Evolutionary conservation across 2,888 invertebrate species (phyloP).

Genomic region (Diadegma fenestrale): DNA sequence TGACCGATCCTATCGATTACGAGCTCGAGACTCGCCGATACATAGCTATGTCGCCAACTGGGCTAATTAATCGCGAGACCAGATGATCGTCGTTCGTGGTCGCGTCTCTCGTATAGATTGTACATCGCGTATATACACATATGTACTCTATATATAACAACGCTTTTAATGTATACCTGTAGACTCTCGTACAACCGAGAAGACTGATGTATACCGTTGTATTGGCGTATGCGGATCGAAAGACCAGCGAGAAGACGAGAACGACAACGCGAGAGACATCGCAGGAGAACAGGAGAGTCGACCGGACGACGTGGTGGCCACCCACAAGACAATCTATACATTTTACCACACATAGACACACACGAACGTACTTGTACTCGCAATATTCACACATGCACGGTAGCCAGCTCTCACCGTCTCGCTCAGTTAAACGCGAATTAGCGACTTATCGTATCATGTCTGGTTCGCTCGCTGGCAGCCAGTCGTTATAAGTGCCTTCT

Average conservation of each 20-base stretch:
- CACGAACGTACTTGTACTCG: neutral
- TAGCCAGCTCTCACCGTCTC: conserved; percentile 72
- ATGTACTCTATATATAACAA: conserved; percentile 59
- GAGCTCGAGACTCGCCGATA: conserved; percentile 72
- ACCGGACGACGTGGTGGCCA: conserved; percentile 75
- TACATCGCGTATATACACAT: conserved; percentile 39
- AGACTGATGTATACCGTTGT: conserved; percentile 57
- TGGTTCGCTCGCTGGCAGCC: conserved; percentile 63
- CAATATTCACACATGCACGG: conserved; percentile 36
- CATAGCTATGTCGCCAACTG: conserved; percentile 73
- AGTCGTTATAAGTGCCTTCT: conserved; percentile 62
- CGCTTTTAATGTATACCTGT: conserved; percentile 9
- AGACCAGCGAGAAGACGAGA: conserved; percentile 35
- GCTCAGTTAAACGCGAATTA: conserved; percentile 80
- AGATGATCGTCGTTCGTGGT: conserved; percentile 54
- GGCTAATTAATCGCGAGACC: conserved; percentile 81
- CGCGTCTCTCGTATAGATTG: conserved; percentile 65
- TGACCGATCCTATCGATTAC: conserved; percentile 78
- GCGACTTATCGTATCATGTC: conserved; percentile 79
- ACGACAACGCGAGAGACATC: conserved; percentile 45
- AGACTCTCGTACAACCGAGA: conserved; percentile 36
- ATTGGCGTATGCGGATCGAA: conserved; percentile 58
- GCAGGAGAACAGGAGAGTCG: conserved; percentile 61
- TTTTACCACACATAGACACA: conserved; percentile 12
- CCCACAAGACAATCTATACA: conserved; percentile 76